Base-by-base conservation (phyloP, 2,113 vertebrate genomes). In the Proterorhinus semilunaris region DNA sequence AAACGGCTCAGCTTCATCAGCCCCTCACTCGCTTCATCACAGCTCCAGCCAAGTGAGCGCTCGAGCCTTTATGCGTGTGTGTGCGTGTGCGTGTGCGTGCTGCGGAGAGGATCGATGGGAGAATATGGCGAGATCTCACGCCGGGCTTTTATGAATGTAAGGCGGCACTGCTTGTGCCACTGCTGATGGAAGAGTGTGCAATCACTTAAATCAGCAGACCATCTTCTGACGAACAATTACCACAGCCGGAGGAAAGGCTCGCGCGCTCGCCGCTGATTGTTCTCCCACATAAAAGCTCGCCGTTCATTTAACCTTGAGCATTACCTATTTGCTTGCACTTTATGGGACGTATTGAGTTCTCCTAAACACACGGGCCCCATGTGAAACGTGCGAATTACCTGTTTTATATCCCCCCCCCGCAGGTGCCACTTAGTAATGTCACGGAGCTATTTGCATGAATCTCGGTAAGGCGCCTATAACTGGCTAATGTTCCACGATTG, bases 1-100 rank as follows among this genome's bases (percentile, higher is more conserved):
- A 89, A 84, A 88, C 83, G 88, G 86, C 78, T 61, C 64, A 79
- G 68, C 62, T 90, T 89, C 84, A 92, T 91, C 91, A 91, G 65
- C 73, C 51, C 76, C 69, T 64, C 71, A 62, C 78, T 82, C 74
- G 36, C 70, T 82, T 83, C 80, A 89, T 90, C 86, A 87, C 70
- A 72, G 76, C 74, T 73, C 80, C 83, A 83, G 80, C 80, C 76
- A 80, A 85, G 82, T n/a, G 69, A 84, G 79, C 82, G 73, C 78
- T 76, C 72, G 66, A 65, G 74, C 13, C 55, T 8, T 65, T 45
- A 11, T 36, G 2, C 4, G 83, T 74, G 79, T 80, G 78, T 77
- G 78, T 80, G 78, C 75, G 78, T 77, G 78, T 36, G 27, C 4
- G 84, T 74, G 79, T 80, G 78, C 75, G 78, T 83, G 83, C 74